Conservation (phyloP, 2,113 vertebrate genomes). For the Laticauda laticaudata region DNA sequence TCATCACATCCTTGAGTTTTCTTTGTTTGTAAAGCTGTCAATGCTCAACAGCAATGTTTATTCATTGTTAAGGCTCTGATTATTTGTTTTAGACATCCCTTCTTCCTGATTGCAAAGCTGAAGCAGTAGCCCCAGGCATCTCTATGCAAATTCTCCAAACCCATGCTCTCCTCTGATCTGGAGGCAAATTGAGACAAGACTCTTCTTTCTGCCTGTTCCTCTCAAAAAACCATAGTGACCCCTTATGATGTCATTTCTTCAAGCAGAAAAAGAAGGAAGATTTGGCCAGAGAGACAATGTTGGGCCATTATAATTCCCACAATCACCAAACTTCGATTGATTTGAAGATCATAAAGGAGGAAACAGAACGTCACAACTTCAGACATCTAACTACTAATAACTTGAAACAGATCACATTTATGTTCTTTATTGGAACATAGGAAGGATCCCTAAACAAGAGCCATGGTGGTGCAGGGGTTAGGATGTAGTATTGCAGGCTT, state of each 20-base stretch:
- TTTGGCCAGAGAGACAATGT: neutral
- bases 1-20: neutral
- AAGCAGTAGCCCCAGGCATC: neutral
- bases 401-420: neutral
- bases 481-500: neutral
- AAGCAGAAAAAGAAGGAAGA: neutral
- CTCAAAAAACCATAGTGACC: neutral
- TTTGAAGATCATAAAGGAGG: neutral
- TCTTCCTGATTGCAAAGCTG: slow-evolving; percentile 26
- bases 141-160: neutral
- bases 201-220: neutral
- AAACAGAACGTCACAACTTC: neutral
- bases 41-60: slow-evolving; percentile 24
- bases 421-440: neutral
- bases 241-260: neutral
- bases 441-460: neutral
- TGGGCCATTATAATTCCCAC: neutral
- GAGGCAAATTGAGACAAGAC: slow-evolving; percentile 33
- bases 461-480: neutral
- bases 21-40: slow-evolving; percentile 33
- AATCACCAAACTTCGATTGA: neutral
- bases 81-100: slow-evolving; percentile 42
- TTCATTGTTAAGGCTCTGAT: slow-evolving; percentile 35
- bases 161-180: slow-evolving; percentile 20
- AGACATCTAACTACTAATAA: neutral